Evolutionary conservation across 2,113 vertebrate species (phyloP), one percentile per base, ranked within the genome.

Genomic region (Nothocercus nigrocapillus): DNA sequence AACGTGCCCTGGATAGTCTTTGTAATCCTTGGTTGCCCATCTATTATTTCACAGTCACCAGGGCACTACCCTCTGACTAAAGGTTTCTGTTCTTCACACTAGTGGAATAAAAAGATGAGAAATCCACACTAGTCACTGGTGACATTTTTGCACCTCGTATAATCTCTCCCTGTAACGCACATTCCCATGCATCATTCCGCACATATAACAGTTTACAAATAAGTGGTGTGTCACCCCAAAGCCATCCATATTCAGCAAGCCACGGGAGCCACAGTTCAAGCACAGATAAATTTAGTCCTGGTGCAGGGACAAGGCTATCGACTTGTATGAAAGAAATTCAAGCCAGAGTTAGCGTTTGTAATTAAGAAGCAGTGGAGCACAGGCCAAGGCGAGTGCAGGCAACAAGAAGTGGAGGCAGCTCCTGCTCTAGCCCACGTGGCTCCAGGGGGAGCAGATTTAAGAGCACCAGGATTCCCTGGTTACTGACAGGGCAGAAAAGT

Each of bases 31-130:
- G 0, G 38, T 20, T 85, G 81, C 54, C 58, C 5, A 3, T 81
- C 80, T 78, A 92, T 94, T 89, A 79, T 89, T 84, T 94, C 79
- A 90, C 61, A 73, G 34, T 88, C 90, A 73, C 85, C 94, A 94
- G 53, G 61, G 69, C 58, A 78, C 42, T 77, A 63, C 19, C 66
- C 11, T 95, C 34, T 85, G 74, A 92, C 62, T 90, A 84, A 16
- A 1, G 2, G 4, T 2, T 22, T 58, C 72, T 58, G 58, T n/a
- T 56, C 58, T 58, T 75, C 80, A 90, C 75, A 63, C 85, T 85
- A 89, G 56, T 25, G 87, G 47, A 82, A 14, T 20, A 84, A 75
- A 84, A 87, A 63, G 74, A 51, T 8, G 42, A 27, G 3, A 88
- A 83, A 61, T 66, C 87, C 32, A 61, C 32, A 64, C 17, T 51